A percentile compares a stretch with the other conserved stretches of the same genome.
These are phyloP conservation scores for Vesta saturnalis DNA, from an alignment of 2,888 invertebrate genomes.

Conservation along the genomic window DNA sequence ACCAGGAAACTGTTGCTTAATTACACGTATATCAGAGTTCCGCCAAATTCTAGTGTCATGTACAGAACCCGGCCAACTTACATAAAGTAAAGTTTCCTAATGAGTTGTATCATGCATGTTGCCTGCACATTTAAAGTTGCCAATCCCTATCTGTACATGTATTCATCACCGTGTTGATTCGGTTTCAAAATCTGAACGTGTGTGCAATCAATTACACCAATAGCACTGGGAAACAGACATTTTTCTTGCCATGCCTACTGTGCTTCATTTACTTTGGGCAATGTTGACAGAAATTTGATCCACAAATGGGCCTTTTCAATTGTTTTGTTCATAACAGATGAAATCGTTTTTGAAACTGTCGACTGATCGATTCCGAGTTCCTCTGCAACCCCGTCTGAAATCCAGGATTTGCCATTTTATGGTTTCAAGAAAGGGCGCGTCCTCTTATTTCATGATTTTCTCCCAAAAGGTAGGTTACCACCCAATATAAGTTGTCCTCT, in stretches of 20 bases:
- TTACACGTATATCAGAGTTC: conserved; percentile 15
- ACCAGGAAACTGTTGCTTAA: background rate
- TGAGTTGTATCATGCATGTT: conserved; percentile 28
- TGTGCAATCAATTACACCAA: conserved; percentile 27
- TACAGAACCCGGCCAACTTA: too few relatives aligned
- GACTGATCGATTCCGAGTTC: too few relatives aligned
- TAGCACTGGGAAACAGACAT: conserved; percentile 21
- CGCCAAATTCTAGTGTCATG: too few relatives aligned
- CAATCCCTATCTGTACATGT: conserved; percentile 32
- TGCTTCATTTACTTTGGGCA: conserved; percentile 14
- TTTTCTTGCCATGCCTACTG: conserved; percentile 21
- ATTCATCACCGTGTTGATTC: too few relatives aligned
- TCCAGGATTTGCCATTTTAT: conserved; percentile 26
- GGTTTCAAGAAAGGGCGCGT: conserved; percentile 17
- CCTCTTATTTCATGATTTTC: conserved; percentile 21
- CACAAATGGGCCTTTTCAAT: conserved; percentile 6
- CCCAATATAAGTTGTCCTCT: conserved; percentile 12
- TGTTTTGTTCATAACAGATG: too few relatives aligned
- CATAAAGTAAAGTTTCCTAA: conserved; percentile 21
- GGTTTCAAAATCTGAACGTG: too few relatives aligned
- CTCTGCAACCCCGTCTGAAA: conserved; percentile 25
- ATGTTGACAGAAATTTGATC: conserved; percentile 19
- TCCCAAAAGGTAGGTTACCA: conserved; percentile 16
- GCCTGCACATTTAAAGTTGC: conserved; percentile 28
- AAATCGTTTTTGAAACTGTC: too few relatives aligned